Conservation (phyloP, 2,888 invertebrate species). For the Antheraea assamensis region DNA sequence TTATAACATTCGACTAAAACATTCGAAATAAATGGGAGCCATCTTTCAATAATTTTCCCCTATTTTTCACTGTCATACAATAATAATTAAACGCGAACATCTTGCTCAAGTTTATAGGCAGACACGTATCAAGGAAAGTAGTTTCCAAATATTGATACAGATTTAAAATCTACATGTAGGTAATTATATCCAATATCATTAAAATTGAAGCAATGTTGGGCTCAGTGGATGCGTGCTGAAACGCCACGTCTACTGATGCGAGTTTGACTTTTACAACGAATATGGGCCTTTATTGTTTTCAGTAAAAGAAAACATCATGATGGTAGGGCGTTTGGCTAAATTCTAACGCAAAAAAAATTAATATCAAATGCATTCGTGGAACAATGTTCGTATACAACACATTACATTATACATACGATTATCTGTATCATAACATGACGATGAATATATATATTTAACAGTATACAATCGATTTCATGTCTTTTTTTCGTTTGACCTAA, state of each 20-base stretch:
- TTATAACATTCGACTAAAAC: too few species aligned
- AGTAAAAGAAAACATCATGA: not conserved
- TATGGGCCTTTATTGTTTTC: not conserved
- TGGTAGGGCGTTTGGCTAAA: not conserved
- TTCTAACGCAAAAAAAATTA: too few species aligned
- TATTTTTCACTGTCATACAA: not conserved
- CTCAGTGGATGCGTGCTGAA: not conserved
- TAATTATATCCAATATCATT: not conserved
- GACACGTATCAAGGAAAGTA: not conserved
- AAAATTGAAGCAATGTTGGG: not conserved
- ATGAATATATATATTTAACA: not conserved
- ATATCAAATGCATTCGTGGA: too few species aligned
- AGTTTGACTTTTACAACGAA: not conserved
- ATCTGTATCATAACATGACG: not conserved
- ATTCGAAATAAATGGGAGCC: too few species aligned
- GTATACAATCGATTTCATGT: slow-evolving; percentile 7
- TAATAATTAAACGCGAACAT: not conserved
- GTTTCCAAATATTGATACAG: not conserved
- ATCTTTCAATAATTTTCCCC: too few species aligned
- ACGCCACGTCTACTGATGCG: not conserved
- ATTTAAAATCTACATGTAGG: not conserved
- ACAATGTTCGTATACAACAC: not conserved
- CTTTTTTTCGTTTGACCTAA: slow-evolving; percentile 23
- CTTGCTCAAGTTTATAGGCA: not conserved
- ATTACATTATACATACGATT: not conserved